A percentile compares a stretch with the other conserved stretches of the same genome.
These are phyloP conservation scores for Pogonomyrmex californicus DNA, from an alignment of 1,140 invertebrate genomes.

Conservation along the genomic window DNA sequence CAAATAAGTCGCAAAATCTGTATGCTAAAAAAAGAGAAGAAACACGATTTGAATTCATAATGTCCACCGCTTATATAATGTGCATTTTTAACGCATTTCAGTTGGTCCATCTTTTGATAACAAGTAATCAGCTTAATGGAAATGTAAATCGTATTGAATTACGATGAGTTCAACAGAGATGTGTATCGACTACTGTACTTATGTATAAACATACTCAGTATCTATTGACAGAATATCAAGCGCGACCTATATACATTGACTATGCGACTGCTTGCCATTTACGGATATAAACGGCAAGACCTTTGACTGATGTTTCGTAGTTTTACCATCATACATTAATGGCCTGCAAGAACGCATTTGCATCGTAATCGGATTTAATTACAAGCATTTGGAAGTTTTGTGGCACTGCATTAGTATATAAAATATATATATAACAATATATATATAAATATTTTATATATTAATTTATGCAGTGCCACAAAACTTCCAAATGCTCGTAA, in stretches of 20 bases:
- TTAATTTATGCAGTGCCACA: too few species aligned
- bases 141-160: conserved; percentile 9
- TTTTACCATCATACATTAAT: conserved; percentile 14
- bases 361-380: conserved; percentile 12
- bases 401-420: background rate
- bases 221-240: conserved; percentile 48
- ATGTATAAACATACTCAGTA: background rate
- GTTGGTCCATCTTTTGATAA: background rate
- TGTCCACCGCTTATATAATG: background rate
- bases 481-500: too few species aligned
- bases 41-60: background rate
- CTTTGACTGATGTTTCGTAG: conserved; percentile 22
- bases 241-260: conserved; percentile 32
- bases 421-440: too few species aligned
- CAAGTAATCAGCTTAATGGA: conserved; percentile 20
- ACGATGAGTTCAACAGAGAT: background rate
- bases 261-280: conserved; percentile 14
- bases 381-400: background rate
- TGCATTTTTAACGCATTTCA: too few species aligned
- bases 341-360: background rate
- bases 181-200: conserved; percentile 14
- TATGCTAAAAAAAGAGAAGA: background rate
- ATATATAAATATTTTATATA: too few species aligned
- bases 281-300: conserved; percentile 36
- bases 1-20: background rate